A percentile compares a stretch with the other conserved stretches of the same genome.
These are phyloP conservation scores for Pseudomyrmex sp. DNA, from an alignment of 1,140 invertebrate species.

Conservation along the genomic window DNA sequence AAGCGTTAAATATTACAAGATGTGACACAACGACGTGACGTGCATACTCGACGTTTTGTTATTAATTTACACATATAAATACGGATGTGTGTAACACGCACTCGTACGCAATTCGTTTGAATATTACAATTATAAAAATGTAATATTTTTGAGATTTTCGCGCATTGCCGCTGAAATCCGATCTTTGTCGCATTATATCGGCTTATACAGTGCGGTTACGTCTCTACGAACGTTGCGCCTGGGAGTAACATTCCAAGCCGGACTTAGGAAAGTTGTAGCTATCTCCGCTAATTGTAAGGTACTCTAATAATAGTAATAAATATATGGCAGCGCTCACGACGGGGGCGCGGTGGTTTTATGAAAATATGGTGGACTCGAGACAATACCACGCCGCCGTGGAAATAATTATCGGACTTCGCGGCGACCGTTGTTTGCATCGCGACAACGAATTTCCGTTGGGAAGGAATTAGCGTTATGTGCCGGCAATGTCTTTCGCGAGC, in stretches of 20 bases:
- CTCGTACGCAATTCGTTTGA: no score
- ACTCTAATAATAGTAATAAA: slow-evolving; percentile 62
- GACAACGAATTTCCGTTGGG: slow-evolving; percentile 58
- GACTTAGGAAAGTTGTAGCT: slow-evolving; percentile 50
- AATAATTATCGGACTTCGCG: slow-evolving; percentile 53
- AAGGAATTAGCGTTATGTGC: slow-evolving; percentile 47
- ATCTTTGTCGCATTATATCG: slow-evolving; percentile 10
- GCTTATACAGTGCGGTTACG: slow-evolving; percentile 23
- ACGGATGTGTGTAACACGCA: no score
- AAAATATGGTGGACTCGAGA: slow-evolving; percentile 55
- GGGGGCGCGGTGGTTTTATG: slow-evolving; percentile 41
- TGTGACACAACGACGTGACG: no score
- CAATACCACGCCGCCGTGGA: slow-evolving; percentile 46
- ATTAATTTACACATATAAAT: no score
- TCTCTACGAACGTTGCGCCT: slow-evolving; percentile 22
- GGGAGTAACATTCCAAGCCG: slow-evolving; percentile 20
- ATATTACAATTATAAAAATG: no score
- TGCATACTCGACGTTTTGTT: no score
- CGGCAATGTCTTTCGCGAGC: slow-evolving; percentile 40
- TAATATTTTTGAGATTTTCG: not conserved
- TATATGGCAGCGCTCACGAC: slow-evolving; percentile 33
- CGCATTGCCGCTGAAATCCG: slow-evolving; percentile 1
- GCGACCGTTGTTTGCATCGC: slow-evolving; percentile 41
- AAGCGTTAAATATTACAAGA: no score
- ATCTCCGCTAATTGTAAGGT: slow-evolving; percentile 53